Evolutionary conservation across 2,888 invertebrate genomes (phyloP), one percentile per base, ranked within the genome.

Genomic region (Nipponacmea schrenckii): DNA sequence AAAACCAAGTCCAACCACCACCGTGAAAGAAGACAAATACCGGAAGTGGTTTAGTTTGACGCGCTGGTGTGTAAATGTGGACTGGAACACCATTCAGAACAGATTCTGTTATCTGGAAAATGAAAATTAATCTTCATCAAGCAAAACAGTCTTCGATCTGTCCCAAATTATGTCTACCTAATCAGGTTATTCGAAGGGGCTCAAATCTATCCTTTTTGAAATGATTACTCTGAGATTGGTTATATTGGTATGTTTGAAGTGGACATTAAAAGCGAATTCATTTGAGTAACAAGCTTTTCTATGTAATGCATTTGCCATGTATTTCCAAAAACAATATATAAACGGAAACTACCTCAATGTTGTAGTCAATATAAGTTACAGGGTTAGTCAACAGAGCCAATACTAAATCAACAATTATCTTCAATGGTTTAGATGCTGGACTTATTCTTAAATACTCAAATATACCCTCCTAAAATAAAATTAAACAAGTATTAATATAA

Each of bases 1-100:
- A 77, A n/a, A 84, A 75, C 83, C 83, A 84, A 0, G 83, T 81
- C 82, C 83, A 84, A 1, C 85, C 84, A 10, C 85, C 85, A 0
- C 86, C 86, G 62, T 86, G 86, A 66, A 85, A 79, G 68, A 84
- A 86, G 7, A 86, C 77, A 56, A 86, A 78, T 8, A 81, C 85
- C 3, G 85, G 84, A 50, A 77, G 74, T 27, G 68, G 70, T 8
- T 50, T 69, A 17, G 67, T 66, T 10, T 69, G 66, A n/a, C 66
- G 63, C 12, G 64, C 26, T 5, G 77, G 77, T 8, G 74, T 76
- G 71, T 76, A 77, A 50, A 80, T 75, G 10, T 77, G 77, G 62
- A 83, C 80, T 5, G 79, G 79, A 45, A 84, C 79, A 45, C 76
- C 74, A 26, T 75, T 71, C 48, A 76, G 74, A 62, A 75, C 74